Conservation (phyloP, 37 sponge, comb jelly and placozoan species). For the Chondrilla cf. caribensis region DNA sequence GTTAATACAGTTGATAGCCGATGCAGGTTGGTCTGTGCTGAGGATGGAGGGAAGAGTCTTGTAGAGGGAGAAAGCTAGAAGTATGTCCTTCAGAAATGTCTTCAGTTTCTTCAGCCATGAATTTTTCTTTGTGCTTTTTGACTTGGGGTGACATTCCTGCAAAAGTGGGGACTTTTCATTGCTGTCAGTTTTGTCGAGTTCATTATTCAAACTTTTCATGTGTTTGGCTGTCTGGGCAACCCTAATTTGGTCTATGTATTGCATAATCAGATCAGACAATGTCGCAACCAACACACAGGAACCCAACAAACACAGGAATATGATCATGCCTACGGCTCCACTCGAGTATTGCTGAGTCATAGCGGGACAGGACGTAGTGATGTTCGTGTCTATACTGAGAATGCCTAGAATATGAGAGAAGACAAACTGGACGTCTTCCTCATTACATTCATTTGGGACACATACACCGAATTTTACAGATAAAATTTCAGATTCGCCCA, state of each 20-base stretch:
- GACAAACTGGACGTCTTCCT: background rate
- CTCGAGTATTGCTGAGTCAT: conserved; percentile 5
- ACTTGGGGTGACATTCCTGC: no score
- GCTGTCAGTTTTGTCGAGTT: background rate
- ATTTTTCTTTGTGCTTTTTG: background rate
- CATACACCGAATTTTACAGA: background rate
- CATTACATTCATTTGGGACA: conserved; percentile 3
- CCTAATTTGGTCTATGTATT: background rate
- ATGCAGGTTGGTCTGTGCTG: conserved; percentile 50
- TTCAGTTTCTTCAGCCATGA: background rate
- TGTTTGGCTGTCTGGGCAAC: background rate
- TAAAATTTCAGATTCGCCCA: background rate
- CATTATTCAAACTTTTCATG: background rate
- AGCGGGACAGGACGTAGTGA: background rate
- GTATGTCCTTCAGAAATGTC: background rate
- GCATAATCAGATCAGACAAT: background rate
- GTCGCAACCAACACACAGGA: conserved; percentile 22
- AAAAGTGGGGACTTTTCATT: background rate
- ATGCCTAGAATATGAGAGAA: background rate
- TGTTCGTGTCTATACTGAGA: background rate
- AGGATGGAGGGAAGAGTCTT: conserved; percentile 51
- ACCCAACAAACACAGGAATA: conserved; percentile 39
- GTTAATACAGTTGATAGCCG: conserved; percentile 68
- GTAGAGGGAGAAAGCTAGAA: conserved; percentile 52
- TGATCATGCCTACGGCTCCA: conserved; percentile 56